Conservation (phyloP, 2,113 vertebrate species). For the Phoenicopterus ruber region DNA sequence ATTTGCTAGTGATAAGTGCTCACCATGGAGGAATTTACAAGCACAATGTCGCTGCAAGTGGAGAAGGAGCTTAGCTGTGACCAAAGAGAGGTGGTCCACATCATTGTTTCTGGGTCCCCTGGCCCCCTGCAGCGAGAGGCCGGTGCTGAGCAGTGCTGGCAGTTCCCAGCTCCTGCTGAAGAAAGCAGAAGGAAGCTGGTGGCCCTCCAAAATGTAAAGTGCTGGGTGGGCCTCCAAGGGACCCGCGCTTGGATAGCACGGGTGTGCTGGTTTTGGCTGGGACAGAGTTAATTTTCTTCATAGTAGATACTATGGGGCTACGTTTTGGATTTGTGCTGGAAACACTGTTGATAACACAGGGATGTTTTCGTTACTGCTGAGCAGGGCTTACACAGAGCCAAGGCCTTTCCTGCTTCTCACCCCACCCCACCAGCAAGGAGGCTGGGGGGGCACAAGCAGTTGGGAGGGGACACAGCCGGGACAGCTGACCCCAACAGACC, state of each 20-base stretch:
- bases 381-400: no score
- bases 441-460: no score
- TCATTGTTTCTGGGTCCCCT: background rate
- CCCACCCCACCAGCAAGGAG: no score
- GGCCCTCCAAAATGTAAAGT: background rate
- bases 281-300: no score
- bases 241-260: rapidly evolving
- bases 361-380: no score
- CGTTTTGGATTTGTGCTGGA: no score
- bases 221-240: background rate
- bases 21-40: background rate
- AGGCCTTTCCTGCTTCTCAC: no score
- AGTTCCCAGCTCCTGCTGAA: background rate
- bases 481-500: no score
- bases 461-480: no score
- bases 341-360: no score
- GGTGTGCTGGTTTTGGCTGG: no score
- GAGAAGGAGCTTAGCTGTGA: background rate
- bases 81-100: background rate
- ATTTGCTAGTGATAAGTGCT: background rate
- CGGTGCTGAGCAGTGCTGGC: background rate
- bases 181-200: background rate
- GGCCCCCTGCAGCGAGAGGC: background rate
- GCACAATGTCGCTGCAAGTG: background rate
- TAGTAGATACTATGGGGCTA: no score